Conservation (phyloP, 2,888 invertebrate genomes). For the Phlogophora meticulosa region DNA sequence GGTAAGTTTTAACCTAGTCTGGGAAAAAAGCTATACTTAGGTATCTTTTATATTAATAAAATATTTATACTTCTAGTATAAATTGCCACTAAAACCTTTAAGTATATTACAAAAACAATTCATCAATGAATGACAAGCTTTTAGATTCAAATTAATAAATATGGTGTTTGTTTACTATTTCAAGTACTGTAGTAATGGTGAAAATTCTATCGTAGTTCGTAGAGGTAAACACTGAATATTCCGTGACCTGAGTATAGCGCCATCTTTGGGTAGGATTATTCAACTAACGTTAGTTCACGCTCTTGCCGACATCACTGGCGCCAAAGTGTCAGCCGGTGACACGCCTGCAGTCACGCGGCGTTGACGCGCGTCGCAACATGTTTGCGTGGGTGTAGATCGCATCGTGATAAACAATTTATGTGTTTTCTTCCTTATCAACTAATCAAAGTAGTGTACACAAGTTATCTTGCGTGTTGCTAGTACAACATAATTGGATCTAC, state of each 20-base stretch:
- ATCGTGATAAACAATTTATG: slow-evolving; percentile 84
- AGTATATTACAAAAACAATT: not conserved
- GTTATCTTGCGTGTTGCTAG: slow-evolving; percentile 70
- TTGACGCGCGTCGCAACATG: slow-evolving; percentile 89
- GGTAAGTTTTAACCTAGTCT: slow-evolving; percentile 59
- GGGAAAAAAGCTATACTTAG: slow-evolving; percentile 2
- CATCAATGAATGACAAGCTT: not conserved
- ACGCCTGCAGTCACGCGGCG: slow-evolving; percentile 91
- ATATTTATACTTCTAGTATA: not conserved
- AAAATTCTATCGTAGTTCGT: slow-evolving; percentile 49
- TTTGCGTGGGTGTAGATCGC: slow-evolving; percentile 88
- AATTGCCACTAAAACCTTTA: slow-evolving; percentile 3
- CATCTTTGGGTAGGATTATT: slow-evolving; percentile 74
- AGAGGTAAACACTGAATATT: slow-evolving; percentile 60
- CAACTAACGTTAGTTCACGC: slow-evolving; percentile 70
- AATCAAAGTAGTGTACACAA: slow-evolving; percentile 78
- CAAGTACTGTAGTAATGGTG: slow-evolving; percentile 36
- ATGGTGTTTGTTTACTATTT: slow-evolving; percentile 62
- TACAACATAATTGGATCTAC: slow-evolving; percentile 64
- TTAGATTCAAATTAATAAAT: not conserved
- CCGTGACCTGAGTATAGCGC: slow-evolving; percentile 68
- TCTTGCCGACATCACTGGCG: slow-evolving; percentile 75
- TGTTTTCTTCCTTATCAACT: slow-evolving; percentile 85
- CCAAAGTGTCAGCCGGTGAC: slow-evolving; percentile 87
- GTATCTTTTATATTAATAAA: not conserved